Conservation (phyloP, 2,113 vertebrate species). For the Megaleporinus macrocephalus region DNA sequence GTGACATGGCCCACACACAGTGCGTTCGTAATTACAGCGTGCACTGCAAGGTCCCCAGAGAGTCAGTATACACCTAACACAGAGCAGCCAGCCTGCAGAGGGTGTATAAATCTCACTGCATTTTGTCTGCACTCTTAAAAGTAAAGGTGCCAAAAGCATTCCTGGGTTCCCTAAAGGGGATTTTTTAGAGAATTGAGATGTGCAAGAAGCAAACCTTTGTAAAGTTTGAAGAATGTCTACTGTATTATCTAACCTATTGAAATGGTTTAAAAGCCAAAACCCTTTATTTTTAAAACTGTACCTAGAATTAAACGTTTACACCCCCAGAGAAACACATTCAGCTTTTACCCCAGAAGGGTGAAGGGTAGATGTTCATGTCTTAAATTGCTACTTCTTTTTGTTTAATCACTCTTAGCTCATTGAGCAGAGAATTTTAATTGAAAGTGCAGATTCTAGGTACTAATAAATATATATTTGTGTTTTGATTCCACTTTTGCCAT, state of each 20-base stretch:
- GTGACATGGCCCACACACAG: slow-evolving; percentile 78
- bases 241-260: background rate
- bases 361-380: too few relatives aligned
- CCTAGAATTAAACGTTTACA: too few relatives aligned
- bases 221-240: too few relatives aligned
- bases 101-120: background rate
- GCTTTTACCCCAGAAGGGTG: too few relatives aligned
- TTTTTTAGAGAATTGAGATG: background rate
- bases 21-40: slow-evolving; percentile 33
- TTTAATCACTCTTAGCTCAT: too few relatives aligned
- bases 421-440: too few relatives aligned
- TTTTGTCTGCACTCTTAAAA: background rate
- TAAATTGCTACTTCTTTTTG: too few relatives aligned
- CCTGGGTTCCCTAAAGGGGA: background rate
- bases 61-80: background rate
- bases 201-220: background rate
- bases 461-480: too few relatives aligned
- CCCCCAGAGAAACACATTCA: too few relatives aligned
- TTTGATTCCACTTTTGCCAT: too few relatives aligned
- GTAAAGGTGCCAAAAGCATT: background rate
- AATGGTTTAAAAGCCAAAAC: background rate
- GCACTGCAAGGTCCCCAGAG: background rate
- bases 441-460: too few relatives aligned
- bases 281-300: too few relatives aligned
- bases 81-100: background rate